Percentiles rank a stretch among this genome's conserved stretches.
Evolutionary conservation across 1,140 invertebrate species (phyloP).

Genomic region (Penaeus japonicus): DNA sequence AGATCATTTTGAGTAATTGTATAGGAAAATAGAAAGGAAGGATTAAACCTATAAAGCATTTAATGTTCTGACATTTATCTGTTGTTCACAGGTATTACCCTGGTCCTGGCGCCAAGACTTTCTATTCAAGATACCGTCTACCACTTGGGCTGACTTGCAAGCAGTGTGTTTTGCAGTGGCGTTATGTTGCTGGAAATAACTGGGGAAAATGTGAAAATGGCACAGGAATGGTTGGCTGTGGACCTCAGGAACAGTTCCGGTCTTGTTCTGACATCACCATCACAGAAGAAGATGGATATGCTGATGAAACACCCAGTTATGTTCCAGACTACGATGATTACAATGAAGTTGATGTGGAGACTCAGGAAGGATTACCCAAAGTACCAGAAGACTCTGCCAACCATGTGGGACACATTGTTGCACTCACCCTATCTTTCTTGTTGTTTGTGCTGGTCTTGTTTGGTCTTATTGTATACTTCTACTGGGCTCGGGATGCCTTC

Average conservation of each 20-base stretch:
- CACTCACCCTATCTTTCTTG: conserved; percentile 53
- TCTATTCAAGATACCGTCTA: conserved; percentile 76
- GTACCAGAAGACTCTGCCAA: conserved; percentile 23
- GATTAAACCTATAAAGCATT: no score
- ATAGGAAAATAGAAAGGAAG: no score
- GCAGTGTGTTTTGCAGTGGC: conserved; percentile 84
- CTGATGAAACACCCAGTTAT: conserved; percentile 59
- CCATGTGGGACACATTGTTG: conserved; percentile 49
- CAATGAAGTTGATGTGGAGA: conserved; percentile 49
- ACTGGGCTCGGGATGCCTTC: conserved; percentile 53
- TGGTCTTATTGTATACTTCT: conserved; percentile 54
- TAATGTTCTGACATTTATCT: no score
- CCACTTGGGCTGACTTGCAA: conserved; percentile 75
- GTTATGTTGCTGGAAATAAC: conserved; percentile 73
- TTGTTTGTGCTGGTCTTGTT: conserved; percentile 47
- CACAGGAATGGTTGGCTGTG: conserved; percentile 79
- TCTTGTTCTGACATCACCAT: conserved; percentile 85
- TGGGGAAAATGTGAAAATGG: conserved; percentile 66
- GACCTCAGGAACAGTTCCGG: conserved; percentile 86
- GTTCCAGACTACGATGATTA: conserved; percentile 51
- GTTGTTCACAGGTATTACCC: conserved; percentile 71
- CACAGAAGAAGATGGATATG: conserved; percentile 64
- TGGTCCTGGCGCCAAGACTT: conserved; percentile 78
- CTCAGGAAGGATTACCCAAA: neutral
- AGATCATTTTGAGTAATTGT: no score